Evolutionary conservation across 2,888 invertebrate genomes (phyloP), one percentile per base, ranked within the genome.

Genomic region (Spisula subtruncata): DNA sequence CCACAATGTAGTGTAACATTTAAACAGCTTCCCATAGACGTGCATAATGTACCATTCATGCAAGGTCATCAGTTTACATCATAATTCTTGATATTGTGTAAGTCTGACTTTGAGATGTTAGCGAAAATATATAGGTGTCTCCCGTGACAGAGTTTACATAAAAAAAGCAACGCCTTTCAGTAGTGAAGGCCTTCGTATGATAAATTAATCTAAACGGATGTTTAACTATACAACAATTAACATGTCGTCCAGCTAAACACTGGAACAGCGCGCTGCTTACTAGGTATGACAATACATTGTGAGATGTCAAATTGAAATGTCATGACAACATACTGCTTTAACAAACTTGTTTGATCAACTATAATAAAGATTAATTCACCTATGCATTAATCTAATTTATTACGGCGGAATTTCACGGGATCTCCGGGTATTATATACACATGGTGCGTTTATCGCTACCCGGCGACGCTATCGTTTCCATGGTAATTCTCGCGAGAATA

Each of bases 81-180:
- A n/a, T 66, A 25, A 66, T 66, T 66, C 25, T 66, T 0, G 10
- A 66, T 66, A 25, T 25, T 25, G 2, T n/a, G n/a, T 66, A n/a
- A 10, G n/a, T 25, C 10, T 25, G 60, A 66, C 60, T 66, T n/a
- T 25, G 60, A 66, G n/a, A 66, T 6, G 60, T 66, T 5, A 25
- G 60, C 25, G 60, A 66, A 66, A 66, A 66, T 66, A 66, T 66
- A 66, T 25, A 66, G 60, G 60, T 66, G 60, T 66, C 60, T 25
- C 60, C 20, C 10, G 25, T 66, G 60, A 66, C 60, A 66, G 25
- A 4, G 60, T 66, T 66, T 66, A 25, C 25, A 66, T 66, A n/a
- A 66, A 12, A 66, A 66, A 25, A 66, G 25, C 25, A 25, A 66
- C n/a, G 60, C 60, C 60, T 66, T 25, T 25, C 60, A 25, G 60